Evolutionary conservation across 2,113 vertebrate genomes (phyloP).

Genomic region (Dasyornis broadbenti): DNA sequence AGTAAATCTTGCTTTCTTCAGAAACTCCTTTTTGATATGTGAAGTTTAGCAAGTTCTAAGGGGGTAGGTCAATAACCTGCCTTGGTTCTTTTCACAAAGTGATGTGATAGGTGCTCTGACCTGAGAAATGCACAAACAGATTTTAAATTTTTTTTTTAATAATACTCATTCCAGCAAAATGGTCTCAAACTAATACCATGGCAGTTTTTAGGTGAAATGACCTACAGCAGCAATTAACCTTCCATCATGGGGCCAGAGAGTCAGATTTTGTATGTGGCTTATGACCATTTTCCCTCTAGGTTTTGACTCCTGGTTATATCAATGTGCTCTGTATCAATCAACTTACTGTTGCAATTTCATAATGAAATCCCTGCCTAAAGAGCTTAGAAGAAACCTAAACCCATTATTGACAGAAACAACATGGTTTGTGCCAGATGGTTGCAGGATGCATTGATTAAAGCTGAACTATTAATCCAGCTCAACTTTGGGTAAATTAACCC

Average conservation of each 20-base stretch:
- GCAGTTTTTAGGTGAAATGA: not conserved
- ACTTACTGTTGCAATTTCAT: not conserved
- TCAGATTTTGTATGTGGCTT: not conserved
- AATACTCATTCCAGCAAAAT: not conserved
- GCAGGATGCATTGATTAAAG: not conserved
- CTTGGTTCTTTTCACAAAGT: not conserved
- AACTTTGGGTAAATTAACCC: not conserved
- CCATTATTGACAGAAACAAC: not conserved
- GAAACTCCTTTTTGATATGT: not conserved
- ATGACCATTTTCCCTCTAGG: not conserved
- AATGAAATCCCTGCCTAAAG: conserved; percentile 17
- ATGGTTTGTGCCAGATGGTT: not conserved
- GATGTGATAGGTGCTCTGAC: not conserved
- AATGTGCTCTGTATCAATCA: not conserved
- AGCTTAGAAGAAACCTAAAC: conserved; percentile 7
- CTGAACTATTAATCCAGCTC: not conserved
- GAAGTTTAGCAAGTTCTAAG: not conserved
- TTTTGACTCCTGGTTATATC: not conserved
- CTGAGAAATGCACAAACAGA: not conserved
- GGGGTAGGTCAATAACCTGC: not conserved
- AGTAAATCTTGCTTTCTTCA: not conserved
- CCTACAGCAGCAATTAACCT: not conserved
- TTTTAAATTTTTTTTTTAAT: not conserved
- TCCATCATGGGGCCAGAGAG: not conserved
- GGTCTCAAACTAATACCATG: not conserved